These are phyloP conservation scores for Aphelenchoides besseyi DNA, from an alignment of 1,140 invertebrate genomes.

Conservation along the genomic window DNA sequence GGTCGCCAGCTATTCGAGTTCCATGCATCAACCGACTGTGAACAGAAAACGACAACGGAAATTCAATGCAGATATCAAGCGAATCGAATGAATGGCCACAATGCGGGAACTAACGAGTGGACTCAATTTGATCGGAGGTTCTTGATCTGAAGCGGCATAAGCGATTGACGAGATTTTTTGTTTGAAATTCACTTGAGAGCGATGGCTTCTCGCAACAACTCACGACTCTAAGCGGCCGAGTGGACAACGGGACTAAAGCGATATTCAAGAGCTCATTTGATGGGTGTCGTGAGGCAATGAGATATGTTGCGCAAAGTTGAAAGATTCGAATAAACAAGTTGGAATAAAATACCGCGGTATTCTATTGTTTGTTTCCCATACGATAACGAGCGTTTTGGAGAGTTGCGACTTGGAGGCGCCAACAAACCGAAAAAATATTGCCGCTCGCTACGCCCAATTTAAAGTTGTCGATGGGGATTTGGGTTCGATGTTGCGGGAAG, in stretches of 20 bases:
- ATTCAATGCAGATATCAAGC: neutral
- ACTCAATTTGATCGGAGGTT: neutral
- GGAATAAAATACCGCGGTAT: neutral
- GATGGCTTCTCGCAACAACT: neutral
- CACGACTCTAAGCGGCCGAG: neutral
- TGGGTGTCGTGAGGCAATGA: neutral
- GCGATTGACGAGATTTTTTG: neutral
- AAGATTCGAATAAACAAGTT: neutral
- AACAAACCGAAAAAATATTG: neutral
- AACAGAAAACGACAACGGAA: neutral
- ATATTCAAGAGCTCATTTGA: neutral
- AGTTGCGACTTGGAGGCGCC: neutral
- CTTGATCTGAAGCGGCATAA: neutral
- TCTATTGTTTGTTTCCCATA: neutral
- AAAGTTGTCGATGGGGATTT: neutral
- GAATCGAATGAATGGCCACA: neutral
- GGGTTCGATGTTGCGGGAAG: neutral
- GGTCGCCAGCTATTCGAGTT: neutral
- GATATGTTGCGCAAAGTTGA: neutral
- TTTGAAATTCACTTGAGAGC: slow-evolving; percentile 3
- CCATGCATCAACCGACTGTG: neutral
- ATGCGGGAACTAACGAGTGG: neutral
- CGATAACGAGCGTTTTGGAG: neutral
- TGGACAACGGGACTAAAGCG: neutral
- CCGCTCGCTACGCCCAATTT: neutral